Evolutionary conservation across 2,888 invertebrate species (phyloP).

Genomic region (Caenorhabditis japonica): DNA sequence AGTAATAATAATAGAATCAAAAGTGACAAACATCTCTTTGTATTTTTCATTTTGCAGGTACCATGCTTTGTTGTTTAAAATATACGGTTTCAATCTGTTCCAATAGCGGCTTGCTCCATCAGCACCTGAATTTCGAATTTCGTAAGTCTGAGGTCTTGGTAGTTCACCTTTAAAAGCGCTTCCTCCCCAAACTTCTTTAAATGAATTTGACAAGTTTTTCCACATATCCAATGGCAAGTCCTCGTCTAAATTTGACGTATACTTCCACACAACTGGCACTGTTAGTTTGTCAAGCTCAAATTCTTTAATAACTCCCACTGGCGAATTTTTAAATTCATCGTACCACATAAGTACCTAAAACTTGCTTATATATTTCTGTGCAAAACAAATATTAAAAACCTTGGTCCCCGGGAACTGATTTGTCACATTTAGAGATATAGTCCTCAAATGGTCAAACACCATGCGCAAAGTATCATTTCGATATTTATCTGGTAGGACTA

Average conservation of each 20-base stretch:
- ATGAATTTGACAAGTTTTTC: constrained; percentile 78
- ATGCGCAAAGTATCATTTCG: constrained; percentile 57
- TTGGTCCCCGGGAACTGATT: constrained; percentile 56
- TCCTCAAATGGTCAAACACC: constrained; percentile 61
- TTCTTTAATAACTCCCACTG: constrained; percentile 52
- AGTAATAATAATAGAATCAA: constrained; percentile 64
- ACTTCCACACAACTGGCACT: constrained; percentile 68
- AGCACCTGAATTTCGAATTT: constrained; percentile 47
- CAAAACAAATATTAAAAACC: constrained; percentile 24
- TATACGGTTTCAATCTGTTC: constrained; percentile 63
- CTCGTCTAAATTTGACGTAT: constrained; percentile 59
- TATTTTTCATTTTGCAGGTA: constrained; percentile 59
- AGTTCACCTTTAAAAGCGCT: constrained; percentile 83
- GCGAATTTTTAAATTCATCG: constrained; percentile 60
- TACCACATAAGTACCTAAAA: constrained; percentile 66
- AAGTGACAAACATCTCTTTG: constrained; percentile 50
- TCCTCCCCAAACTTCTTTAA: constrained; percentile 84
- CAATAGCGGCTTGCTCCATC: constrained; percentile 60
- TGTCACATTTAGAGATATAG: constrained; percentile 56
- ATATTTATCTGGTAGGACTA: constrained; percentile 55
- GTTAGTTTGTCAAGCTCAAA: constrained; percentile 56
- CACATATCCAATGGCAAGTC: constrained; percentile 64
- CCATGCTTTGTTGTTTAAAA: constrained; percentile 66
- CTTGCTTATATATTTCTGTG: neutral
- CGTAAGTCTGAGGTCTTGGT: neutral